phyloP scores from a whole-genome alignment of 2,888 invertebrate species.

The Chrysina gloriosa region DNA sequence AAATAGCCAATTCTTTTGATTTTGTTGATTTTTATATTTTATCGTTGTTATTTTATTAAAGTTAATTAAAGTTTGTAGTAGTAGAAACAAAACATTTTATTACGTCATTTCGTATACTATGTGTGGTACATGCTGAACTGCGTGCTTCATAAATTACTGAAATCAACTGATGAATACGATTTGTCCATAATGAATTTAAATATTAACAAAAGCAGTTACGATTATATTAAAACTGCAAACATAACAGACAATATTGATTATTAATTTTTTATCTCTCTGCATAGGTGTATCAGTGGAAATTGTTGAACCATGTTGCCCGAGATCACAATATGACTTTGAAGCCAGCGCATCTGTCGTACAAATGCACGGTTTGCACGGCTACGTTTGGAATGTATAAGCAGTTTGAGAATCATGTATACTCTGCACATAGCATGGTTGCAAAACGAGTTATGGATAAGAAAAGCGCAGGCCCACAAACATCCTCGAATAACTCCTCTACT shows the following conservation, averaged over 20 bases:
- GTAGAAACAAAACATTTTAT: too few species aligned
- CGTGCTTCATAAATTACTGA: too few species aligned
- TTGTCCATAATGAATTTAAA: too few species aligned
- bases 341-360: constrained; percentile 93
- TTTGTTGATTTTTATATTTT: too few species aligned
- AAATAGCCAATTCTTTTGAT: too few species aligned
- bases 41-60: too few species aligned
- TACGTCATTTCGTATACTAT: too few species aligned
- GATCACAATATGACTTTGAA: constrained; percentile 93
- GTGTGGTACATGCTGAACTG: too few species aligned
- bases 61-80: too few species aligned
- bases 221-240: too few species aligned
- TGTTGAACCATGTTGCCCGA: constrained; percentile 90
- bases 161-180: too few species aligned
- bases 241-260: neutral
- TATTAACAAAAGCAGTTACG: too few species aligned
- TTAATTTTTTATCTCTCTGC: neutral
- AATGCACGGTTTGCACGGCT: constrained; percentile 94
- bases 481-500: constrained; percentile 37
- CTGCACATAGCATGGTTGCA: constrained; percentile 91
- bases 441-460: constrained; percentile 87
- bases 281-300: constrained; percentile 93
- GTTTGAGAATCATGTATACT: constrained; percentile 94
- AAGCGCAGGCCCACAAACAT: constrained; percentile 52
- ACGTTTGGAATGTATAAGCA: constrained; percentile 96